These are phyloP conservation scores for Bombus vancouverensis DNA, from an alignment of 1,140 invertebrate genomes.

Conservation along the genomic window DNA sequence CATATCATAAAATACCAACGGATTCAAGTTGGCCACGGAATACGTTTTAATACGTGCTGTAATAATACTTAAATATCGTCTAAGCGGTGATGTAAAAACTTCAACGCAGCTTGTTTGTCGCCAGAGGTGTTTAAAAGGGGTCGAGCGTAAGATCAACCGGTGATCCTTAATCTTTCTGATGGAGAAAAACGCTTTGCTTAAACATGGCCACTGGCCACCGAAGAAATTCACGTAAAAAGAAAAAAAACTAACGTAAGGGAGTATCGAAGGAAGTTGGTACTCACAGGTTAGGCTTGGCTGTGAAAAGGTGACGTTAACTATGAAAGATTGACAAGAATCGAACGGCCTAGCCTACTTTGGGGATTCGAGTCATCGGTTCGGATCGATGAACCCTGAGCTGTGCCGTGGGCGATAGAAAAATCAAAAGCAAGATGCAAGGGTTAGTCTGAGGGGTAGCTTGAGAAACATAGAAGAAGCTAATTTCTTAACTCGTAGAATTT, in stretches of 20 bases:
- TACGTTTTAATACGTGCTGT: not conserved
- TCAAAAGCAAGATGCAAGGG: not conserved
- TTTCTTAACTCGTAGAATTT: not conserved
- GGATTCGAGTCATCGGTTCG: slow-evolving; percentile 4
- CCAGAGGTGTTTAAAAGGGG: slow-evolving; percentile 8
- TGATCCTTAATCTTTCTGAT: slow-evolving; percentile 23
- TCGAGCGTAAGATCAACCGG: not conserved
- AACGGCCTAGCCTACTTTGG: slow-evolving; percentile 30
- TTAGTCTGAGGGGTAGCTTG: not conserved
- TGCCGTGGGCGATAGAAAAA: not conserved
- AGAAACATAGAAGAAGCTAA: not conserved
- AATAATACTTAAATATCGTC: not conserved
- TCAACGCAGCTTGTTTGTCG: not conserved
- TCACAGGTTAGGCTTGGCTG: not conserved
- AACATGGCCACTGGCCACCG: not conserved
- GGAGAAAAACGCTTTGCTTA: not conserved
- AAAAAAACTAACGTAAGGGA: not conserved
- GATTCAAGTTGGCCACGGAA: not conserved
- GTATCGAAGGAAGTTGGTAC: not conserved
- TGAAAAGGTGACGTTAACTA: not conserved
- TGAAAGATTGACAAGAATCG: slow-evolving; percentile 50
- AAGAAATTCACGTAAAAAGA: not conserved
- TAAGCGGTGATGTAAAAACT: not conserved
- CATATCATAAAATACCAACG: not conserved
- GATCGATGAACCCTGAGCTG: slow-evolving; percentile 20